Conservation (phyloP, 2,888 invertebrate genomes). For the Cinara cedri region DNA sequence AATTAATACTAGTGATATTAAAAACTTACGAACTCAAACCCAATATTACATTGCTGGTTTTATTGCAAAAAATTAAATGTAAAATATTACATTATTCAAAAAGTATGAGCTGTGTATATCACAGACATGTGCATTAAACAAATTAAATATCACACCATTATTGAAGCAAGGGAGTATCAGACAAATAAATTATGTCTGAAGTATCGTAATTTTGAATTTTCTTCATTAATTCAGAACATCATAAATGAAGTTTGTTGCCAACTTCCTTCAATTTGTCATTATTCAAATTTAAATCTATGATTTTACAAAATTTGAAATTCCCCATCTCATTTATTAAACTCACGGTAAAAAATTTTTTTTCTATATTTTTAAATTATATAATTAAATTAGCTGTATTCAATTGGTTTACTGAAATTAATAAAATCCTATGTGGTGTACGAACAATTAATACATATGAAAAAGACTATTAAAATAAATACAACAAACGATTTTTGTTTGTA, state of each 20-base stretch:
- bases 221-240: not conserved
- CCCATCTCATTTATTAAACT: not conserved
- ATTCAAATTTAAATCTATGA: not conserved
- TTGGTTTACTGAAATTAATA: no score
- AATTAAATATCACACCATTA: not conserved
- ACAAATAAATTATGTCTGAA: not conserved
- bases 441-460: no score
- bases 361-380: not conserved
- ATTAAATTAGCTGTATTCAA: no score
- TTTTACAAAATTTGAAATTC: not conserved
- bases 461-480: no score
- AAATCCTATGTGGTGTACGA: no score
- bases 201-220: not conserved
- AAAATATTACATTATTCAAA: constrained; percentile 20
- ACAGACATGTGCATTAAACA: not conserved
- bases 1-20: not conserved
- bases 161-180: not conserved
- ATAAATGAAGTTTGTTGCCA: not conserved
- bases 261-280: not conserved
- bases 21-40: not conserved
- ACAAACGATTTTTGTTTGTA: no score
- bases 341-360: not conserved
- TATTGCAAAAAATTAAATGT: constrained; percentile 16
- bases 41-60: constrained; percentile 32
- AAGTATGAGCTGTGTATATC: not conserved